phyloP scores from a whole-genome alignment of 2,113 vertebrate species.

The Australoheros scitulus region DNA sequence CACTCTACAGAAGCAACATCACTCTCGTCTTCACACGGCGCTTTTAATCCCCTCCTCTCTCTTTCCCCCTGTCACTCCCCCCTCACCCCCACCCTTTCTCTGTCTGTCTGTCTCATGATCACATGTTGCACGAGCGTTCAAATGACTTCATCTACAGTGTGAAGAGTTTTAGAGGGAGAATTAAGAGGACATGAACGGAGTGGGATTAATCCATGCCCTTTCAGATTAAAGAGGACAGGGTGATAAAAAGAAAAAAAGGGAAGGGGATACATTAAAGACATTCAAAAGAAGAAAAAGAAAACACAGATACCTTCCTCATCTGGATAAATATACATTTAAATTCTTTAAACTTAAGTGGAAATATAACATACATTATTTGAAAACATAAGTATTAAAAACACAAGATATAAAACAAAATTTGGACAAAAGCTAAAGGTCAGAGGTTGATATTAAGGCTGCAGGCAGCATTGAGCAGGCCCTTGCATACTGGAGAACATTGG shows the following conservation, averaged over 20 bases:
- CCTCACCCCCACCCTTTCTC: background rate
- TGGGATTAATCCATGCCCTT: conserved; percentile 65
- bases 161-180: conserved; percentile 62
- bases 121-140: conserved; percentile 36
- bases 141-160: conserved; percentile 55
- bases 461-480: background rate
- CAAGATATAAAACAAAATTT: background rate
- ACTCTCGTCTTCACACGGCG: background rate
- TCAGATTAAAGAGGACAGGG: conserved; percentile 70
- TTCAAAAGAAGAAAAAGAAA: background rate
- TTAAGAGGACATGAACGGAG: conserved; percentile 58
- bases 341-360: background rate
- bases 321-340: background rate
- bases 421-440: background rate
- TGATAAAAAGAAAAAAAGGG: conserved; percentile 6
- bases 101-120: background rate
- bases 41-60: conserved; percentile 40
- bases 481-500: background rate
- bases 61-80: background rate
- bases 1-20: conserved; percentile 6
- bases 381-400: background rate
- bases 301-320: background rate
- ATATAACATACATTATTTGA: background rate
- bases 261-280: background rate
- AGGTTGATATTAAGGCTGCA: background rate